Evolutionary conservation across 64 coral and sea anemone genomes (phyloP).

Genomic region (Montipora efflorescens): DNA sequence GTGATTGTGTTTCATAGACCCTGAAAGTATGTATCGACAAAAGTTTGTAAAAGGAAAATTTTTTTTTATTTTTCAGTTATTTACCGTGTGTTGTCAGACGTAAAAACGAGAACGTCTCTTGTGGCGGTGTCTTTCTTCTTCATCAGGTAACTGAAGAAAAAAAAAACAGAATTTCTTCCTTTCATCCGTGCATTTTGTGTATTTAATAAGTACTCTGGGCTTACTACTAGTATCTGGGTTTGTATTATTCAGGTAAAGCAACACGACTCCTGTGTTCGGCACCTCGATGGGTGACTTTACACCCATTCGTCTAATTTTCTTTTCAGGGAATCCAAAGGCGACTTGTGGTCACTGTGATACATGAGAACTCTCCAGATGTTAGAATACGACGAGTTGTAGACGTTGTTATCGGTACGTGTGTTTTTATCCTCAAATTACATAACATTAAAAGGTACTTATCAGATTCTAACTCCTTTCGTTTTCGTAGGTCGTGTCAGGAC

Average conservation of each 20-base stretch:
- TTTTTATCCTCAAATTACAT: neutral
- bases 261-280: neutral
- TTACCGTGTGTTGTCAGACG: constrained; percentile 91
- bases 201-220: too few species aligned
- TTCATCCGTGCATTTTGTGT: too few species aligned
- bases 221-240: too few species aligned
- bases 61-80: constrained; percentile 61
- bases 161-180: too few species aligned
- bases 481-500: constrained; percentile 49
- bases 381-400: constrained; percentile 75
- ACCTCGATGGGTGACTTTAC: neutral
- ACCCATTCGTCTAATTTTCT: neutral
- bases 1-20: too few species aligned
- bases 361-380: constrained; percentile 93
- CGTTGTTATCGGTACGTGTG: constrained; percentile 12
- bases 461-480: neutral
- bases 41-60: too few species aligned
- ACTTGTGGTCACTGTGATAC: constrained; percentile 92
- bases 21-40: too few species aligned
- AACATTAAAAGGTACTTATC: neutral
- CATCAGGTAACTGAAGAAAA: constrained; percentile 80
- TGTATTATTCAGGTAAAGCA: too few species aligned
- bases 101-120: constrained; percentile 53
- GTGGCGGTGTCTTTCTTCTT: constrained; percentile 78
- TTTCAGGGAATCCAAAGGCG: constrained; percentile 94